phyloP scores from a whole-genome alignment of 2,888 invertebrate genomes.

The Heliconius ismenius region DNA sequence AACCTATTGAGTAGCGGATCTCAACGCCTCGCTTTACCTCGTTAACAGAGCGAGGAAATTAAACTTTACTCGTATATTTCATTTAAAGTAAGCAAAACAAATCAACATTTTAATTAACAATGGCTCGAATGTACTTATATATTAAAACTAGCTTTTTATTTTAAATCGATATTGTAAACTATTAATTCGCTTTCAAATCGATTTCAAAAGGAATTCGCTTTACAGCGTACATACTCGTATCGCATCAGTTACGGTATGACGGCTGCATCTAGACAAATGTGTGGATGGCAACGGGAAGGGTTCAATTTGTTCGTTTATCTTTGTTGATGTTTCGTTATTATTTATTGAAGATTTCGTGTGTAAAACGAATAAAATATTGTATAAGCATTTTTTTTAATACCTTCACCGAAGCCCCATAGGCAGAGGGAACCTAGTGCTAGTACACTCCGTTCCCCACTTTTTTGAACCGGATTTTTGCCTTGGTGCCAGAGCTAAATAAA shows the following conservation, averaged over 20 bases:
- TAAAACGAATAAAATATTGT: no score
- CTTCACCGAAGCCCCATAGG: no score
- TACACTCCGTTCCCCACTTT: no score
- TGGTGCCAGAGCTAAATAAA: no score
- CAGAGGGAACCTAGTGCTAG: no score
- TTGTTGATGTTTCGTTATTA: conserved; percentile 4
- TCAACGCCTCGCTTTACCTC: background rate
- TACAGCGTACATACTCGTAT: background rate
- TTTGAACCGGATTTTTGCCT: no score
- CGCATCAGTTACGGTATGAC: conserved; percentile 15
- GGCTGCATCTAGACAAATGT: conserved; percentile 22
- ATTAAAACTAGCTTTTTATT: background rate
- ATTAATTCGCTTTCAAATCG: background rate
- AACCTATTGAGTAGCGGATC: background rate
- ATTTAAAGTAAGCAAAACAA: no score
- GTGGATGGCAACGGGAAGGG: conserved; percentile 20
- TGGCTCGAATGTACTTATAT: no score
- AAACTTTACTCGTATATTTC: no score
- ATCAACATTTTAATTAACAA: background rate
- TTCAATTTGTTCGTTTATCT: conserved; percentile 16
- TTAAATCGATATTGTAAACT: background rate
- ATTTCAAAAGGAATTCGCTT: conserved; percentile 15
- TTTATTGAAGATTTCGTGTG: background rate
- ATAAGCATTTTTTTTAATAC: no score
- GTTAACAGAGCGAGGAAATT: no score